Evolutionary conservation across 1,140 invertebrate species (phyloP), one percentile per base, ranked within the genome.

Genomic region (Brachionus manjavacas): DNA sequence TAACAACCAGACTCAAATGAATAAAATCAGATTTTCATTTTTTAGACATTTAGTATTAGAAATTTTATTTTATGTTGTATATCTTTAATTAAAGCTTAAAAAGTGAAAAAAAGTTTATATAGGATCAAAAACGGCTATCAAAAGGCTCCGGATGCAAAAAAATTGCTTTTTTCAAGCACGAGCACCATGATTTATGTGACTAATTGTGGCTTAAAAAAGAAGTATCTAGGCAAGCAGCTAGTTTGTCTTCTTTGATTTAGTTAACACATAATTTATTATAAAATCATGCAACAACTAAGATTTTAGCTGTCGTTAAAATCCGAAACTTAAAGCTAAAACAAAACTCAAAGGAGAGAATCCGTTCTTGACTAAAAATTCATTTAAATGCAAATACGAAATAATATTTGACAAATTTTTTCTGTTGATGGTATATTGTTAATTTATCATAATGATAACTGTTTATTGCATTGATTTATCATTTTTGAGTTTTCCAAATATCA

Each of bases 261-360:
- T 76, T 52, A 46, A 25, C 72, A 25, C 72, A 76, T 76, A 76
- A 76, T 76, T 76, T 76, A 76, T 76, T 49, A 76, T 76, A 76
- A 72, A 76, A 52, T 76, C 72, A 76, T 76, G 72, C 72, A 76
- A 76, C 14, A 28, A 11, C 46, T 76, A 43, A 41, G 31, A 39
- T 76, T 76, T 25, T 49, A 49, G 41, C 20, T 72, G 16, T 72
- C 3, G 28, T 43, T 20, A 72, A 39, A 20, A 72, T 72, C 16
- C 16, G 52, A 60, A 60, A 60, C 52, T 60, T 20, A 60, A 46
- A 60, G 52, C 52, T 20, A 60, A 16, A 60, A 60, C 52, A 60
- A 60, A 60, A 60, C 52, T 60, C 52, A 6, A 60, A 60, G 9
- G 52, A 60, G 52, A 60, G 20, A 60, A 60, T 60, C 52, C n/a